Base-by-base conservation (phyloP, 2,113 vertebrate genomes). In the Pomatostomus ruficeps region DNA sequence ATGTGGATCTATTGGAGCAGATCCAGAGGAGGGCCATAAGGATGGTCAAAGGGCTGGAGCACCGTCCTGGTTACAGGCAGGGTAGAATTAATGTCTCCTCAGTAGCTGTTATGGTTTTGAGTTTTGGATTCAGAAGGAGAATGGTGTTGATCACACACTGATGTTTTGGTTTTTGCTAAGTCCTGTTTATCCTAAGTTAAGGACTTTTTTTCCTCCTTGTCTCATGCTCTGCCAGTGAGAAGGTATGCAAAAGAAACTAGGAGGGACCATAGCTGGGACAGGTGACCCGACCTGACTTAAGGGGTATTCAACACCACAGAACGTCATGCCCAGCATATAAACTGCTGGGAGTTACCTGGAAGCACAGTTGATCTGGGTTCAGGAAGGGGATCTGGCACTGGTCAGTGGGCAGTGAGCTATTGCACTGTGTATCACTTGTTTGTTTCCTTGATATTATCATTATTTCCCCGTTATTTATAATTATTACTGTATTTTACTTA, bases 401-500 rank as follows among this genome's bases (percentile, higher is more conserved):
- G 33, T 38, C 26, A 54, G 14, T 0, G 3, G 59, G 22, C 0
- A 0, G 11, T 28, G 40, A 73, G 48, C 22, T 45, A 24, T 38
- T 63, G 57, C 26, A 63, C 18, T 54, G 57, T 38, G 38, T 14
- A 73, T 33, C 48, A 62, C 7, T 83, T 45, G 21, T 35, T 28
- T 51, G 22, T 62, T 72, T 52, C 18, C 33, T 54, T 72, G 62
- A 38, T 38, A 33, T 26, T 62, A 38, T 17, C 3, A 26, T 36
- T 51, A 45, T 45, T 63, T n/a, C n/a, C n/a, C n/a, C n/a, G 29
- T 14, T 62, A 20, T 81, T 70, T 49, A 42, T 8, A 21, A 35
- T 43, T 63, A 54, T 54, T 52, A 45, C 14, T 54, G 36, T 21
- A 52, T 61, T 72, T 62, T 28, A 54, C 36, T 38, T 73, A 38